phyloP scores from a whole-genome alignment of 2,113 vertebrate species.

The Engraulis encrasicolus region DNA sequence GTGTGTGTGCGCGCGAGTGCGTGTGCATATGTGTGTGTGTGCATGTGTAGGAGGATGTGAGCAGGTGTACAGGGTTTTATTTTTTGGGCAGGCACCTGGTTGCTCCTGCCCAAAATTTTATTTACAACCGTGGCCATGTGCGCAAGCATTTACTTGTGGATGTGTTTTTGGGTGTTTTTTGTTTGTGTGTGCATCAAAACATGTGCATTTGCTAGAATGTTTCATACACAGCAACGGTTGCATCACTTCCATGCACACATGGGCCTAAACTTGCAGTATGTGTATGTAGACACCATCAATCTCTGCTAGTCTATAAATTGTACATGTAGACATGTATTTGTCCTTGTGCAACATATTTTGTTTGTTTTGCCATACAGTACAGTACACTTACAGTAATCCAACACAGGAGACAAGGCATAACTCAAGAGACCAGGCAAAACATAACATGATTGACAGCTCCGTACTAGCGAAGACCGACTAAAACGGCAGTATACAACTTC shows the following conservation, averaged over 20 bases:
- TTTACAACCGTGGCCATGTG: background rate
- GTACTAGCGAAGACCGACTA: too few species aligned
- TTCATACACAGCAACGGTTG: background rate
- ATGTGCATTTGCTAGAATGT: background rate
- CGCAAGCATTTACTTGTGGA: background rate
- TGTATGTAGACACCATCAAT: background rate
- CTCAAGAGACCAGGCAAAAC: too few species aligned
- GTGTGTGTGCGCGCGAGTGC: background rate
- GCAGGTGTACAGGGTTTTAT: too few species aligned
- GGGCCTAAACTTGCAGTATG: too few species aligned
- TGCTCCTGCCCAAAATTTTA: background rate
- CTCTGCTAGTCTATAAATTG: too few species aligned
- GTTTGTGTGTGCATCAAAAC: background rate
- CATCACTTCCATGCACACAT: background rate
- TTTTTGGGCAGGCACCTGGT: background rate
- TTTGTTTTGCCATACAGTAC: too few species aligned
- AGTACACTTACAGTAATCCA: too few species aligned
- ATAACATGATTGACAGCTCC: too few species aligned
- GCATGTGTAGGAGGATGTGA: background rate
- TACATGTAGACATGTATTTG: too few species aligned
- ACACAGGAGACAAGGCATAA: too few species aligned
- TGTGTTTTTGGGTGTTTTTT: background rate
- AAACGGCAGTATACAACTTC: too few species aligned
- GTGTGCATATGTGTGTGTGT: background rate
- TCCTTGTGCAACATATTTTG: too few species aligned